Base-by-base conservation (phyloP, 2,888 invertebrate genomes). In the Empis stercorea region DNA sequence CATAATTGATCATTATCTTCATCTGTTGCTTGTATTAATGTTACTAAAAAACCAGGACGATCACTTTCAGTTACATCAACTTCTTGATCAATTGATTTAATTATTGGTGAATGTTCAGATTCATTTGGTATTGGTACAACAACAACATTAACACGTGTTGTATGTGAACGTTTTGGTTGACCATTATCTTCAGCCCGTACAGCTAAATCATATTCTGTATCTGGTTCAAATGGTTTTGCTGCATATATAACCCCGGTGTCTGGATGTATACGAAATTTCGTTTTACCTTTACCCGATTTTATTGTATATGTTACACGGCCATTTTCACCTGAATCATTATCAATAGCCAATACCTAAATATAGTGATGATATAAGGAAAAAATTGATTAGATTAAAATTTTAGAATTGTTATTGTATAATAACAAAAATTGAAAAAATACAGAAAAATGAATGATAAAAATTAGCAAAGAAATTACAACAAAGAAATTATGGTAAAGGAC, bases 1-100 rank as follows among this genome's bases (percentile, higher is more conserved):
- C 92, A 95, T 55, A 97, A 73, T 49, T 80, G 75, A 64, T 94
- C 89, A 40, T 80, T 81, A 63, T 95, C 94, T 46, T 81, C 80
- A 70, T 95, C 94, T 37, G 74, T 71, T 7, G 93, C 94, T 61
- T 87, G 84, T 59, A 95, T 76, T 50, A 89, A 77, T 44, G 87
- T 79, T 3, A 96, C 87, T 54, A 91, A 75, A 69, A 85, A 87
- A 20, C 93, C 93, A 34, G 91, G 83, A 57, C 78, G 77, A 69
- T 94, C 94, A 56, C 81, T 84, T 71, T 91, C 91, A 32, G 89
- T 87, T 37, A 84, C 78, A 60, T 81, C 77, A 48, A 84, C 81
- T 56, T 78, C 75, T 61, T 82, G 79, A 59, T 83, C 75, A 43
- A 75, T 66, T 53, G 77, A 72, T 54, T 78, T 72, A 54, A 82